phyloP scores from a whole-genome alignment of 2,113 vertebrate species.

The Lontra canadensis region DNA sequence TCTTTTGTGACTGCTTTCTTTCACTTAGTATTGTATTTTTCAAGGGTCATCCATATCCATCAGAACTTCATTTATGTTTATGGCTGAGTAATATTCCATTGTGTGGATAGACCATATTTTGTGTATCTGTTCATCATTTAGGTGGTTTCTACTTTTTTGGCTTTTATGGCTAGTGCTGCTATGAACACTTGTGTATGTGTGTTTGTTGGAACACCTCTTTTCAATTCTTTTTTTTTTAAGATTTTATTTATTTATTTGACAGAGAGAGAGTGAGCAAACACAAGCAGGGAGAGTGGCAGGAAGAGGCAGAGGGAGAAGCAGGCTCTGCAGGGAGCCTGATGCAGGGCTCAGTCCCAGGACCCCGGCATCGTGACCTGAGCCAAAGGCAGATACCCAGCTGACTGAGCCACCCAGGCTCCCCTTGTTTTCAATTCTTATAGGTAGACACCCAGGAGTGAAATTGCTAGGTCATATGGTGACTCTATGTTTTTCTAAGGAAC shows the following conservation, averaged over 20 bases:
- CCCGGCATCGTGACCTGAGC: too few species aligned
- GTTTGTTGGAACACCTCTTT: neutral
- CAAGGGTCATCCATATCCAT: neutral
- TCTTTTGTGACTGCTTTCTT: neutral
- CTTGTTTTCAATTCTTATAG: neutral
- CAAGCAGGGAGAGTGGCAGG: too few species aligned
- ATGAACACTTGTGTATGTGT: neutral
- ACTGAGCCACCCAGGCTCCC: too few species aligned
- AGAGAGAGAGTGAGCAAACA: too few species aligned
- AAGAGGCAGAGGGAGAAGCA: too few species aligned
- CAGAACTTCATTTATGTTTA: neutral
- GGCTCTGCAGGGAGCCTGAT: too few species aligned
- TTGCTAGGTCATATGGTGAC: neutral
- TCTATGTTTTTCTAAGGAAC: neutral
- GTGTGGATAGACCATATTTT: neutral
- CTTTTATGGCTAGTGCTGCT: neutral
- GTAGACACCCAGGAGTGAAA: neutral
- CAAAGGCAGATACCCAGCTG: too few species aligned
- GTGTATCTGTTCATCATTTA: neutral
- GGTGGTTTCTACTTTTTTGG: neutral
- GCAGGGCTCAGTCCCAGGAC: too few species aligned
- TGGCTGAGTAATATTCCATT: neutral
- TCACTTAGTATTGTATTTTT: neutral
- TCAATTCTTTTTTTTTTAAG: too few species aligned
- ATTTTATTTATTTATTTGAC: too few species aligned